Evolutionary conservation across 2,888 invertebrate species (phyloP).

Genomic region (Papilio elwesi): DNA sequence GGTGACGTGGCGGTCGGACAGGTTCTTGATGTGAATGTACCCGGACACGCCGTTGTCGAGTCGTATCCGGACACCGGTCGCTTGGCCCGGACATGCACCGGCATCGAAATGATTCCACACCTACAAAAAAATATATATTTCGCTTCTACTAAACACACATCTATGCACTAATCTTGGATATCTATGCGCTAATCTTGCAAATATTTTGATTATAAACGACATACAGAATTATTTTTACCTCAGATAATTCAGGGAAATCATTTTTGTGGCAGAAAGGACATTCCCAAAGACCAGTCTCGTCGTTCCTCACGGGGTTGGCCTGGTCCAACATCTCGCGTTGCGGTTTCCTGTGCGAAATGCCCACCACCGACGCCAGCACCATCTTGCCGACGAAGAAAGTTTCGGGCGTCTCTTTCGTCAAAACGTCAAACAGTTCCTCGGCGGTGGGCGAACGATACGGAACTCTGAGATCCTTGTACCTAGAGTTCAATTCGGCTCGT

Average conservation of each 20-base stretch:
- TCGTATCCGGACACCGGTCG: constrained; percentile 94
- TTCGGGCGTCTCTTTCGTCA: constrained; percentile 98
- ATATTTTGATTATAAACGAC: neutral
- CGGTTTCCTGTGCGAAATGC: constrained; percentile 94
- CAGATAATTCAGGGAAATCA: constrained; percentile 97
- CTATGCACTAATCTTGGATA: too few relatives aligned
- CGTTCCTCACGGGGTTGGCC: constrained; percentile 97
- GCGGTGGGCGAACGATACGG: constrained; percentile 90
- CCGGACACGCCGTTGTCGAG: constrained; percentile 97
- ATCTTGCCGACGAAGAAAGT: constrained; percentile 96
- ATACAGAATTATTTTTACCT: constrained; percentile 72
- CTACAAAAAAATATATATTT: constrained; percentile 48
- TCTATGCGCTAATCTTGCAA: too few relatives aligned
- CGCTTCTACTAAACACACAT: too few relatives aligned
- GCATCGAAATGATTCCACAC: constrained; percentile 99
- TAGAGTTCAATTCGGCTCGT: constrained; percentile 95
- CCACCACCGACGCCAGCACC: constrained; percentile 91
- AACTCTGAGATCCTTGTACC: constrained; percentile 95
- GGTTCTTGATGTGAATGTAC: constrained; percentile 96
- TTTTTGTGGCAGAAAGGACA: constrained; percentile 98
- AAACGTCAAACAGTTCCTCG: constrained; percentile 96
- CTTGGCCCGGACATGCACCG: constrained; percentile 97
- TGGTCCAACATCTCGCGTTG: constrained; percentile 97
- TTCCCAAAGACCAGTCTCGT: constrained; percentile 97
- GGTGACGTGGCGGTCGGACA: constrained; percentile 96